Evolutionary conservation across 2,797 vertebrate genomes (phyloP), one percentile per base, ranked within the genome.

Genomic region (Gadopsis bispinosus): DNA sequence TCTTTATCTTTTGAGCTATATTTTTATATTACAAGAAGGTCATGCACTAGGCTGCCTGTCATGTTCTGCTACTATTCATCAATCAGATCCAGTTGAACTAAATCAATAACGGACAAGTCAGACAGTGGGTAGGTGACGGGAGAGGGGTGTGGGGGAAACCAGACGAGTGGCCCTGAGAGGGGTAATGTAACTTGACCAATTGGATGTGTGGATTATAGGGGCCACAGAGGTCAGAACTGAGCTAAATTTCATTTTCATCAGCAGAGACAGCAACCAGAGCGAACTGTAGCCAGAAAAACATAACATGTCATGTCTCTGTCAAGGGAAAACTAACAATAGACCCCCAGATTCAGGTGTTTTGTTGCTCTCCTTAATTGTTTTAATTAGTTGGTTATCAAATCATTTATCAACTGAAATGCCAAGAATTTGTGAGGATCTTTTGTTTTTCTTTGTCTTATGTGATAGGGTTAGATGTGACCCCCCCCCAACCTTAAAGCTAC

Each of bases 71-170:
- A 20, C 35, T 80, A 75, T 81, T 84, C 88, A 93, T 93, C 91
- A 91, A 80, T 93, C 89, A 90, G 85, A 93, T 92, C 92, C 93
- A 94, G 92, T 90, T 93, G 91, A 93, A 94, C 79, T 89, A 87
- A 90, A 88, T 86, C 79, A 87, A 88, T 72, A 90, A 80, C 77
- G 90, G 86, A 83, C 48, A 41, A 84, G 50, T 70, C 81, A 82
- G 87, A 92, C 87, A 82, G 73, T 31, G 82, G 85, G 85, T 60
- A 26, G 33, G 80, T 62, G 78, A 64, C 0, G 3, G 77, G 79
- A 35, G 59, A 66, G 51, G 37, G 69, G 64, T 26, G 73, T 48
- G 75, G 82, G 51, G 69, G 71, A 74, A 75, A 80, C 77, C 81
- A 78, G 75, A 68, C 79, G 83, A 85, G 80, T 4, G 59, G 75